phyloP scores from a whole-genome alignment of 2,888 invertebrate genomes.

The Polydesmus complanatus region DNA sequence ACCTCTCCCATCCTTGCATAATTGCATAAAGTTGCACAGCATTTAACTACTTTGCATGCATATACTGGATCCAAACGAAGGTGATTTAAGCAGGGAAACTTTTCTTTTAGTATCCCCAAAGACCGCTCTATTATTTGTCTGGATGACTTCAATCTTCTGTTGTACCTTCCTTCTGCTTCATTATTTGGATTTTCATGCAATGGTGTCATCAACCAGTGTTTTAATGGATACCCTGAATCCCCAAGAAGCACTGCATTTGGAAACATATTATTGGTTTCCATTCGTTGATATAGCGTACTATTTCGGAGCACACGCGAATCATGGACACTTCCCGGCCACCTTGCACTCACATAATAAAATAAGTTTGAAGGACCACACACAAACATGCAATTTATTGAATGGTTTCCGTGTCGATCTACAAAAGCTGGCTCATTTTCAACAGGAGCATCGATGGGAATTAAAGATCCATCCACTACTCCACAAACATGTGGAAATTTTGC shows the following conservation, averaged over 20 bases:
- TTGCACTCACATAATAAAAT: neutral
- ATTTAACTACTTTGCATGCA: neutral
- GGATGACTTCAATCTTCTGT: neutral
- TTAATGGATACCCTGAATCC: neutral
- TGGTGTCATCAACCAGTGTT: neutral
- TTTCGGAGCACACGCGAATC: neutral
- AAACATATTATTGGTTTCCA: neutral
- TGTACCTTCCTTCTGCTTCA: neutral
- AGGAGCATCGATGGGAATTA: neutral
- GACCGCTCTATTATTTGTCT: neutral
- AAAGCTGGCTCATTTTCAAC: neutral
- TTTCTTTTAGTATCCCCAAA: neutral
- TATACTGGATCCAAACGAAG: neutral
- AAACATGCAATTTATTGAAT: constrained; percentile 1
- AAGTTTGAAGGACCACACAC: neutral
- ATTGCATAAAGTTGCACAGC: neutral
- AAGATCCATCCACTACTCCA: neutral
- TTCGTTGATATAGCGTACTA: neutral
- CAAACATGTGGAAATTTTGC: neutral
- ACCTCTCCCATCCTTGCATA: too few relatives aligned
- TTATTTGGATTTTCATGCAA: neutral
- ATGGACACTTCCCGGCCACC: neutral
- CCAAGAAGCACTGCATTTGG: neutral
- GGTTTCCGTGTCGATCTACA: neutral
- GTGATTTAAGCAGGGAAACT: neutral